Base-by-base conservation (phyloP, 2,797 vertebrate species). In the Acanthurus lineatus region DNA sequence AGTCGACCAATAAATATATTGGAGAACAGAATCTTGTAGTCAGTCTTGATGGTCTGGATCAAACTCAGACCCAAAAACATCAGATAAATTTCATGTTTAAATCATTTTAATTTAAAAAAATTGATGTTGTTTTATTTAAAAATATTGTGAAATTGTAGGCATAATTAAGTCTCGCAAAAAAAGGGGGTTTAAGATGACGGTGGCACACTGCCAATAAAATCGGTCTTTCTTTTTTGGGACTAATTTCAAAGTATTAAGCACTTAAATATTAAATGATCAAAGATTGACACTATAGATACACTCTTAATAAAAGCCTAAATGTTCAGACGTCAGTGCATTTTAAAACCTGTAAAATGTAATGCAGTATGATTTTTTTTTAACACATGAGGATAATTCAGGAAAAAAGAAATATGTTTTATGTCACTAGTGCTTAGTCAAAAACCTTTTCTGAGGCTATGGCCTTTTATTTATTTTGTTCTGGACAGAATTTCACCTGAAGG, bases 401-500 rank as follows among this genome's bases (percentile, higher is more conserved):
- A 51, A 77, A 66, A 75, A 69, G 53, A 59, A 77, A 79, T 73
- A 72, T 82, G n/a, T 84, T 60, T 70, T 40, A 52, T 71, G 61
- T 83, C 81, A 73, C 66, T 62, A 17, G 59, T 32, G 15, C 51
- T n/a, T 11, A n/a, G n/a, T n/a, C n/a, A n/a, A n/a, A n/a, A n/a
- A n/a, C n/a, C n/a, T n/a, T n/a, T n/a, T n/a, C n/a, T n/a, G n/a
- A n/a, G n/a, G n/a, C n/a, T n/a, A n/a, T n/a, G n/a, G n/a, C n/a
- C n/a, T 78, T 75, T 62, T 42, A 80, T 85, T 81, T 82, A 53
- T 76, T 73, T 69, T 69, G 59, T 72, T 76, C 19, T 12, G 7
- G 51, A 49, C 47, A 56, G 32, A 69, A 59, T 75, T 76, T 78
- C 65, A 84, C 74, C 79, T 63, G 56, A 62, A 80, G 84, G 69